Conservation (phyloP, 2,888 invertebrate genomes). For the Bhutanitis thaidina region DNA sequence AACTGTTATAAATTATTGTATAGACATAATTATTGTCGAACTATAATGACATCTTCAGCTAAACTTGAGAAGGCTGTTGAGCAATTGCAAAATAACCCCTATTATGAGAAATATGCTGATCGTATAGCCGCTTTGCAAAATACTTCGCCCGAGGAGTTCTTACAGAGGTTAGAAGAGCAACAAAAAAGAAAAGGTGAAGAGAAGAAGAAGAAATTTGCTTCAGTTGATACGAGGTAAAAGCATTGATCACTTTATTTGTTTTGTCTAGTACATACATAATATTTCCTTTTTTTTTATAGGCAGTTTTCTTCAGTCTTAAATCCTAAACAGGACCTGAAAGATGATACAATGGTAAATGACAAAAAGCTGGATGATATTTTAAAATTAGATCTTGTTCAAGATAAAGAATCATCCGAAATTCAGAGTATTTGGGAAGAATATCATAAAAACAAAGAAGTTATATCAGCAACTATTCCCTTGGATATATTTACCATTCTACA, state of each 20-base stretch:
- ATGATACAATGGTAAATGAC: conserved; percentile 36
- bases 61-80: conserved; percentile 74
- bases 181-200: conserved; percentile 53
- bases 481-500: conserved; percentile 81
- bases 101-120: conserved; percentile 88
- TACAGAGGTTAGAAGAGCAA: conserved; percentile 80
- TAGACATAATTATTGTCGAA: conserved; percentile 27
- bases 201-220: conserved; percentile 51
- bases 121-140: conserved; percentile 87
- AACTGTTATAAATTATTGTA: conserved; percentile 8
- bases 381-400: conserved; percentile 86
- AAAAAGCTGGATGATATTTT: conserved; percentile 84
- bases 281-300: conserved; percentile 45
- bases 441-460: conserved; percentile 87
- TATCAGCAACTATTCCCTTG: conserved; percentile 85
- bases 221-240: conserved; percentile 65
- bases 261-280: too few species aligned
- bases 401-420: conserved; percentile 86
- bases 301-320: conserved; percentile 83
- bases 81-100: conserved; percentile 84
- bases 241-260: too few species aligned
- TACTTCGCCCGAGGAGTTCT: conserved; percentile 87
- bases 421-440: conserved; percentile 89
- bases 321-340: conserved; percentile 75
- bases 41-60: conserved; percentile 55